These are phyloP conservation scores for Emydoidea blandingii DNA, from an alignment of 2,797 vertebrate genomes.

Conservation along the genomic window DNA sequence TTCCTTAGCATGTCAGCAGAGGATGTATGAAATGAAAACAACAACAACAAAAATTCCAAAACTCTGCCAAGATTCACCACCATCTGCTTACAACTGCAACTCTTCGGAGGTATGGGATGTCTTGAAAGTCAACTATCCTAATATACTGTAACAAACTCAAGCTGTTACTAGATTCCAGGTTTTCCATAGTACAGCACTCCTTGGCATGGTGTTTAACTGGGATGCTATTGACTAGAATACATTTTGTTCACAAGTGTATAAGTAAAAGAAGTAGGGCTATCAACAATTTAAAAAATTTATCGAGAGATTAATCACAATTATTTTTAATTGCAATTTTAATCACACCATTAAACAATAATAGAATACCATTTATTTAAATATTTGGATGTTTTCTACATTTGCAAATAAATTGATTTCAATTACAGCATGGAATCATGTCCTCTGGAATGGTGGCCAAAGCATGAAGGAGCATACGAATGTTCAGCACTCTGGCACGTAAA, in stretches of 20 bases:
- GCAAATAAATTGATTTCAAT: no score
- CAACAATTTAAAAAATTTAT: no score
- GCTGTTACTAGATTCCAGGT: neutral
- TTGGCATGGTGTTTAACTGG: fast-evolving
- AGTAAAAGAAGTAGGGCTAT: neutral
- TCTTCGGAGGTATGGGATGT: neutral
- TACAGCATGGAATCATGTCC: no score
- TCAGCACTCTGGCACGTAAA: no score
- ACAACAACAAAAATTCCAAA: neutral
- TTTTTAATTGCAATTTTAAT: no score
- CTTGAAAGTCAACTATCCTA: neutral
- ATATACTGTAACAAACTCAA: neutral
- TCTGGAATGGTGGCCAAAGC: no score
- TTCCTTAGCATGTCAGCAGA: fast-evolving
- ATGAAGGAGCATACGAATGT: no score
- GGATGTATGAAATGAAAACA: neutral
- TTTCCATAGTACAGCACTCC: neutral
- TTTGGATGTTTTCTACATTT: no score
- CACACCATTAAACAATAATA: no score
- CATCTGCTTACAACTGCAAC: neutral
- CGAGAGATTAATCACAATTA: no score
- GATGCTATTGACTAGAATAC: neutral
- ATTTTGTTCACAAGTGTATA: neutral
- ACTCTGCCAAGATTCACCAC: neutral
- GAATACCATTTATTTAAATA: no score